Evolutionary conservation across 2,888 invertebrate species (phyloP).

Genomic region (Amaurobius ferox): DNA sequence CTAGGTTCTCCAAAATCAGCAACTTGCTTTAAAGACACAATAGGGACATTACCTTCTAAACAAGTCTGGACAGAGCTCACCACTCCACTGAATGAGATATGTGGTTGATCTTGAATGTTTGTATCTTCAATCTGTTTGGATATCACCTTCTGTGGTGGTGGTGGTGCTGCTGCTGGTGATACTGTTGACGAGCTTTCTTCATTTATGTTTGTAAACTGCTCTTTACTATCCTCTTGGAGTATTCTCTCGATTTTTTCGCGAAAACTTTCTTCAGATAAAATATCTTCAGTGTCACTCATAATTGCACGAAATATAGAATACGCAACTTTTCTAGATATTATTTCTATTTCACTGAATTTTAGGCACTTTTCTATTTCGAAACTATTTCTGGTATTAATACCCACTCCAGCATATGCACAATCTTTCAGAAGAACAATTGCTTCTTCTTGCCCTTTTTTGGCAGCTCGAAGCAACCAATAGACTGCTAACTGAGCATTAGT

Average conservation of each 20-base stretch:
- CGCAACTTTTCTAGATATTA: conserved; percentile 40
- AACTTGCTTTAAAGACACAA: conserved; percentile 60
- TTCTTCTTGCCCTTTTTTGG: conserved; percentile 92
- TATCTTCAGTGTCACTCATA: conserved; percentile 64
- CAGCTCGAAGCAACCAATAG: conserved; percentile 94
- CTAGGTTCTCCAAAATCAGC: conserved; percentile 33
- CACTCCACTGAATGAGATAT: conserved; percentile 62
- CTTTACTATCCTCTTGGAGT: conserved; percentile 29
- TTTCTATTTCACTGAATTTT: conserved; percentile 50
- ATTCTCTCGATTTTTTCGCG: conserved; percentile 48
- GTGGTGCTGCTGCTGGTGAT: background rate
- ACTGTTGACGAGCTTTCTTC: background rate
- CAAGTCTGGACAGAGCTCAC: conserved; percentile 61
- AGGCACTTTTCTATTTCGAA: conserved; percentile 64
- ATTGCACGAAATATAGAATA: conserved; percentile 49
- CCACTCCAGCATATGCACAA: conserved; percentile 74
- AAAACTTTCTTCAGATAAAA: conserved; percentile 41
- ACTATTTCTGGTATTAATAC: conserved; percentile 47
- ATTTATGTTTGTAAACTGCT: background rate
- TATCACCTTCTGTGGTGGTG: background rate
- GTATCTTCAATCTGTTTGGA: conserved; percentile 15
- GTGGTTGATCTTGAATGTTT: background rate
- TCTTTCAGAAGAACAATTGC: conserved; percentile 85
- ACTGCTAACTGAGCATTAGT: conserved; percentile 86
- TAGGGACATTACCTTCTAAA: conserved; percentile 65